phyloP scores from a whole-genome alignment of 1,140 invertebrate genomes.

The Aphaenogaster floridana region DNA sequence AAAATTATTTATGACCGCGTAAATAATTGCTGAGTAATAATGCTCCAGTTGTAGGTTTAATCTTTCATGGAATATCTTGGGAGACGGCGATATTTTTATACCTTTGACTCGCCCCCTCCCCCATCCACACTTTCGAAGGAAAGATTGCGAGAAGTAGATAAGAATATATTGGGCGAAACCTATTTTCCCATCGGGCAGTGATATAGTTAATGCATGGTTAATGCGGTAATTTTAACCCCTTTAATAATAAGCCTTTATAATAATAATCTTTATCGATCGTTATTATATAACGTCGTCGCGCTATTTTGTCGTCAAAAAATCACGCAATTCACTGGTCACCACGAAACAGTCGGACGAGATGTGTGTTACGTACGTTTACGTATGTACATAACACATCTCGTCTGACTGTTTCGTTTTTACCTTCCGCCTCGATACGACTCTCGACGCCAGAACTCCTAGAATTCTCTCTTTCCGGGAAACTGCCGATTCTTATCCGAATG shows the following conservation, averaged over 20 bases:
- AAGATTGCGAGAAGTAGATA: slow-evolving; percentile 5
- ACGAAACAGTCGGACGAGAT: not conserved
- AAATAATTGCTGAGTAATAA: slow-evolving; percentile 64
- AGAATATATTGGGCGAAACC: not conserved
- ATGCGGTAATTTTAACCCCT: not conserved
- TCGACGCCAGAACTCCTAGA: slow-evolving; percentile 36
- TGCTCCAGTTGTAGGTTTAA: slow-evolving; percentile 42
- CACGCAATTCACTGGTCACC: not conserved
- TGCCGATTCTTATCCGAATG: slow-evolving; percentile 69
- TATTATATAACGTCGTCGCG: not conserved
- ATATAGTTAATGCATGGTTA: not conserved
- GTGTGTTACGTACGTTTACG: not conserved
- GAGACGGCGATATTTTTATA: slow-evolving; percentile 16
- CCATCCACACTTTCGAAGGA: not conserved
- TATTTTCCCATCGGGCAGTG: not conserved
- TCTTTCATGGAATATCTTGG: slow-evolving; percentile 33
- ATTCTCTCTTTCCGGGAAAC: slow-evolving; percentile 57
- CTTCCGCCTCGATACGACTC: slow-evolving; percentile 50
- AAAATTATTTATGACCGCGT: slow-evolving; percentile 58
- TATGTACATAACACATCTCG: not conserved
- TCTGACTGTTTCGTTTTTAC: slow-evolving; percentile 29
- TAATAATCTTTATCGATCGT: not conserved
- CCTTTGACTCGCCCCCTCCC: not conserved
- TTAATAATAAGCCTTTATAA: not conserved
- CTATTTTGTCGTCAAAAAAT: not conserved